phyloP scores from a whole-genome alignment of 2,113 vertebrate species.

The Beaufortia kweichowensis region DNA sequence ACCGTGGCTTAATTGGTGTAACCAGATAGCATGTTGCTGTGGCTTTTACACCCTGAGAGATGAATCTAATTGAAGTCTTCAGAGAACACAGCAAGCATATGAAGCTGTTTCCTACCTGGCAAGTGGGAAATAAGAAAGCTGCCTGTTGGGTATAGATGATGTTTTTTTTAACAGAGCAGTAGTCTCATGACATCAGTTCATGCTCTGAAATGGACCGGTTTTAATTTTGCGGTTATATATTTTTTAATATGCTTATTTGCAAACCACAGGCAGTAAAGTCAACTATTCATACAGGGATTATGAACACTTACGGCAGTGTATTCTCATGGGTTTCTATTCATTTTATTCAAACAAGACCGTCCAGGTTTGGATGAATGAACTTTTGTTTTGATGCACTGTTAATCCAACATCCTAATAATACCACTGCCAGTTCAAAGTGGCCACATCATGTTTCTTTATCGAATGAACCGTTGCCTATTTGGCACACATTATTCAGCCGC shows the following conservation, averaged over 20 bases:
- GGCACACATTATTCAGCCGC: background rate
- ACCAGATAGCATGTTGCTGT: slow-evolving; percentile 19
- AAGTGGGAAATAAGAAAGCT: slow-evolving; percentile 15
- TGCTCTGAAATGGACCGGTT: slow-evolving; percentile 26
- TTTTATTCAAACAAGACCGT: background rate
- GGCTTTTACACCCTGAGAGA: slow-evolving; percentile 31
- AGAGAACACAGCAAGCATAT: slow-evolving; percentile 25
- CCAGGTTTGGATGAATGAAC: background rate
- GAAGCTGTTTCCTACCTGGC: slow-evolving; percentile 44
- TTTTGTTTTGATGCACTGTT: slow-evolving; percentile 1
- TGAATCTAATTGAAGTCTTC: slow-evolving; percentile 17
- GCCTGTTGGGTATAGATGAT: slow-evolving; percentile 30
- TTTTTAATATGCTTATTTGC: background rate
- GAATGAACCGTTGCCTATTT: background rate
- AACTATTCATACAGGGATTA: background rate
- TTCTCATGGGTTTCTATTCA: slow-evolving; percentile 13
- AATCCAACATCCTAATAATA: background rate
- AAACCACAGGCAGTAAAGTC: background rate
- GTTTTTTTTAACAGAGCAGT: slow-evolving; percentile 50
- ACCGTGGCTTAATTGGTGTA: slow-evolving; percentile 33
- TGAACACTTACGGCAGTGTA: background rate
- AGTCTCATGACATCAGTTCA: slow-evolving; percentile 45
- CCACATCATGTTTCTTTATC: background rate
- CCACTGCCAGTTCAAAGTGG: background rate
- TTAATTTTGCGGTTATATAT: background rate